A percentile compares a stretch with the other conserved stretches of the same genome.
phyloP scores from a whole-genome alignment of 2,888 invertebrate species.

The Xiphydria camelus region DNA sequence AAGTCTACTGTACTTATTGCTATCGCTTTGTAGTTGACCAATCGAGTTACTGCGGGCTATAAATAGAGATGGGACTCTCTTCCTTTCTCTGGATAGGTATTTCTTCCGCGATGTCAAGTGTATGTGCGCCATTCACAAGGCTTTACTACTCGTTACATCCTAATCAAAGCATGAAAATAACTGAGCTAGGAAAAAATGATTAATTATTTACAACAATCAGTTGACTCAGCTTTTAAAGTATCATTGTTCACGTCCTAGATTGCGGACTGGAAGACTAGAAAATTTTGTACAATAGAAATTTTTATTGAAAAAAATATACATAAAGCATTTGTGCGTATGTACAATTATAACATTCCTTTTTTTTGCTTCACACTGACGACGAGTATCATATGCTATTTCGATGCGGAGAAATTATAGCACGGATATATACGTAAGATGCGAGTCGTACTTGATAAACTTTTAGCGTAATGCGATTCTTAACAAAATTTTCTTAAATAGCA shows the following conservation, averaged over 20 bases:
- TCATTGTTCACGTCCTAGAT: no score
- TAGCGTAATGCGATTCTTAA: no score
- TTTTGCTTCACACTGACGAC: conserved; percentile 4
- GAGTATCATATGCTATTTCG: no score
- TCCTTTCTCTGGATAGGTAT: conserved; percentile 9
- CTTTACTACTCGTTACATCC: no score
- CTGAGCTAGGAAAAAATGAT: no score
- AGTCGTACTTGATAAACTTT: no score
- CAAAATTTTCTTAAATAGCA: no score
- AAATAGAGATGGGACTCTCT: conserved; percentile 29
- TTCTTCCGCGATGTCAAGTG: conserved; percentile 21
- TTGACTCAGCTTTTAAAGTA: no score
- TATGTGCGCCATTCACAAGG: no score
- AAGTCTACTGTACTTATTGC: no score
- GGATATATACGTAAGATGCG: background rate
- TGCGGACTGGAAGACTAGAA: no score
- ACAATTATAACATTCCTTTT: conserved; percentile 6
- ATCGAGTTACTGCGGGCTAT: conserved; percentile 34
- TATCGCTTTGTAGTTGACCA: conserved; percentile 24
- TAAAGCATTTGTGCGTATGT: conserved; percentile 17
- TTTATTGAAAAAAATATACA: conserved; percentile 33
- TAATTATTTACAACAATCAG: no score
- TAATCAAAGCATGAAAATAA: background rate
- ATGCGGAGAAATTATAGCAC: background rate
- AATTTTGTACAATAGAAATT: conserved; percentile 20